These are phyloP conservation scores for Philotrypesis tridentata DNA, from an alignment of 1,140 invertebrate genomes.

Conservation along the genomic window DNA sequence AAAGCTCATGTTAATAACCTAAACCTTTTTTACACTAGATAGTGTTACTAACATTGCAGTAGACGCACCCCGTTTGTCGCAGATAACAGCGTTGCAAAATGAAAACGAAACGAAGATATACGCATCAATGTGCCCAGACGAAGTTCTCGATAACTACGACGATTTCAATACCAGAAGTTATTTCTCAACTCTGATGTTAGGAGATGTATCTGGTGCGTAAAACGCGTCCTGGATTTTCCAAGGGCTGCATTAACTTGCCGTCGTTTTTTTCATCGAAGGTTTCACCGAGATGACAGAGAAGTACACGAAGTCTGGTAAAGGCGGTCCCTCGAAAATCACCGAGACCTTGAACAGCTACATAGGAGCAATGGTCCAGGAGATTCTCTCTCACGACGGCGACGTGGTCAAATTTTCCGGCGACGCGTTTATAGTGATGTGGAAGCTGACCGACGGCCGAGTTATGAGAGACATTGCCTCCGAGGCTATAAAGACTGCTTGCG, in stretches of 20 bases:
- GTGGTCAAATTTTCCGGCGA: slow-evolving; percentile 81
- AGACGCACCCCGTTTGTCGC: neutral
- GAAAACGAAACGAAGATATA: slow-evolving; percentile 74
- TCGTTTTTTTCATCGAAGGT: slow-evolving; percentile 63
- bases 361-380: slow-evolving; percentile 80
- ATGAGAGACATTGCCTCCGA: slow-evolving; percentile 76
- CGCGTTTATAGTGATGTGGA: slow-evolving; percentile 80
- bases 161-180: slow-evolving; percentile 74
- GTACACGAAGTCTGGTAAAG: slow-evolving; percentile 76
- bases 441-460: slow-evolving; percentile 69
- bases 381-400: slow-evolving; percentile 78
- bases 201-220: slow-evolving; percentile 76
- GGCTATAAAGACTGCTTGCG: slow-evolving; percentile 77
- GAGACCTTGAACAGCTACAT: slow-evolving; percentile 80
- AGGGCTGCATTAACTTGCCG: neutral
- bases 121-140: slow-evolving; percentile 78
- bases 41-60: neutral
- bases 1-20: no score
- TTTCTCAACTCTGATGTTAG: slow-evolving; percentile 77
- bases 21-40: neutral
- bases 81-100: neutral
- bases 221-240: no score
- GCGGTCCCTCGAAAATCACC: slow-evolving; percentile 78
- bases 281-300: slow-evolving; percentile 79
- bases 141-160: slow-evolving; percentile 76